Conservation (phyloP, 2,888 invertebrate species). For the Glaucopsyche alexis region DNA sequence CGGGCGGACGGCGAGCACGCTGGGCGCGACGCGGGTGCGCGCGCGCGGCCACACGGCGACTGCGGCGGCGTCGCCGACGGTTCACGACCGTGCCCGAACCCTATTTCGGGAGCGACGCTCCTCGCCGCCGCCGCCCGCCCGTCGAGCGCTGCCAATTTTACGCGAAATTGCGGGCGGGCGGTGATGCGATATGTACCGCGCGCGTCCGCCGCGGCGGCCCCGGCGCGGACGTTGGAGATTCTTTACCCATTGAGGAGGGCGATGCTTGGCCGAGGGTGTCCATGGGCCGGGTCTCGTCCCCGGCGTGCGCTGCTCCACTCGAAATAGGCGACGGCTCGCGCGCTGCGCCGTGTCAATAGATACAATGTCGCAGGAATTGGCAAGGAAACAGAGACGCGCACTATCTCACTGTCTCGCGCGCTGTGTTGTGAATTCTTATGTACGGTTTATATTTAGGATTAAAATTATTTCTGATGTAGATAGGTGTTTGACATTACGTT, state of each 20-base stretch:
- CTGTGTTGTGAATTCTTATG: conserved; percentile 80
- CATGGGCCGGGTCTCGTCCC: conserved; percentile 43
- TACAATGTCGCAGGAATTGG: conserved; percentile 78
- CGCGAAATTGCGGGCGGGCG: conserved; percentile 80
- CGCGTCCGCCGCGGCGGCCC: conserved; percentile 62
- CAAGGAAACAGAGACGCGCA: conserved; percentile 77
- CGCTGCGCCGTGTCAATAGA: conserved; percentile 66
- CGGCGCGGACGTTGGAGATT: conserved; percentile 48
- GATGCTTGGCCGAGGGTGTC: conserved; percentile 32
- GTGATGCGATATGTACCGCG: conserved; percentile 76
- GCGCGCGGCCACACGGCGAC: conserved; percentile 78
- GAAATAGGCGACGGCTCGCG: conserved; percentile 64
- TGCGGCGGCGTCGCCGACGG: conserved; percentile 72
- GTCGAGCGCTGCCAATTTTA: conserved; percentile 78
- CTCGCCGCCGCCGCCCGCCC: conserved; percentile 74
- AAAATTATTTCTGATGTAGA: conserved; percentile 80
- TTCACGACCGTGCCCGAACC: conserved; percentile 77
- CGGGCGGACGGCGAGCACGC: conserved; percentile 59
- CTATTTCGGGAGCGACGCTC: conserved; percentile 79
- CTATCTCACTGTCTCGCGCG: conserved; percentile 79
- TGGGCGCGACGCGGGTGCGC: conserved; percentile 74
- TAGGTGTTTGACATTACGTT: conserved; percentile 80
- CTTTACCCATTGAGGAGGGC: conserved; percentile 51
- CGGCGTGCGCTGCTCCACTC: conserved; percentile 51
- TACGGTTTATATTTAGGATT: conserved; percentile 76